Evolutionary conservation across 2,888 invertebrate species (phyloP).

Genomic region (Odontothrips loti): DNA sequence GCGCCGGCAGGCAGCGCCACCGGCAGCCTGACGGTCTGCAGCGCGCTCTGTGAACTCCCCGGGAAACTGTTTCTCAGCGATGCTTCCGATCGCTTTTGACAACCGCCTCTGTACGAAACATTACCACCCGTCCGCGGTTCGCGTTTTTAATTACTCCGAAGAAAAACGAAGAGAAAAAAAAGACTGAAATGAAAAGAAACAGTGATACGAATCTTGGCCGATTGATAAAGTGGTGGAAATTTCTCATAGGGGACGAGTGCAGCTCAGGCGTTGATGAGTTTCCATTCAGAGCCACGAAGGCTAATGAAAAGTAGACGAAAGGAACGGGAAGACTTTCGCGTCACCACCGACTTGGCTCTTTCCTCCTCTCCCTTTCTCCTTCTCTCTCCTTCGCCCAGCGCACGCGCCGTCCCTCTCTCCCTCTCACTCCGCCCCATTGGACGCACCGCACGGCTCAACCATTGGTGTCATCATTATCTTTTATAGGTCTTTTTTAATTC

Average conservation of each 20-base stretch:
- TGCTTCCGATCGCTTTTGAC: neutral
- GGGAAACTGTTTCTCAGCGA: no score
- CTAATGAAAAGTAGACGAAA: neutral
- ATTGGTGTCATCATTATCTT: slow-evolving; percentile 25
- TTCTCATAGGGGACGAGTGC: neutral
- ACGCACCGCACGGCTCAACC: slow-evolving; percentile 11
- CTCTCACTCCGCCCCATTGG: neutral
- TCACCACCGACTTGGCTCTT: neutral
- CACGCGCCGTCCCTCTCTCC: neutral
- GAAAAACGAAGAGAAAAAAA: neutral
- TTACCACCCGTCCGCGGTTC: no score
- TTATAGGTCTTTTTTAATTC: slow-evolving; percentile 27
- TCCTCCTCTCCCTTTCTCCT: no score
- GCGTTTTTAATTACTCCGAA: neutral
- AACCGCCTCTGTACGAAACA: neutral
- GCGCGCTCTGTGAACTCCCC: no score
- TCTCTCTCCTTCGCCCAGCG: no score
- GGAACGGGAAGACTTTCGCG: neutral
- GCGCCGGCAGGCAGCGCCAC: no score
- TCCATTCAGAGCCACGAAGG: neutral
- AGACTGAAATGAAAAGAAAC: neutral
- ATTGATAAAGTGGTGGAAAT: neutral
- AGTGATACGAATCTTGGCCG: neutral
- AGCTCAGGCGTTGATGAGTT: neutral
- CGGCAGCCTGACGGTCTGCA: no score